phyloP scores from a whole-genome alignment of 2,797 vertebrate species.

The Orestias chungarensis region DNA sequence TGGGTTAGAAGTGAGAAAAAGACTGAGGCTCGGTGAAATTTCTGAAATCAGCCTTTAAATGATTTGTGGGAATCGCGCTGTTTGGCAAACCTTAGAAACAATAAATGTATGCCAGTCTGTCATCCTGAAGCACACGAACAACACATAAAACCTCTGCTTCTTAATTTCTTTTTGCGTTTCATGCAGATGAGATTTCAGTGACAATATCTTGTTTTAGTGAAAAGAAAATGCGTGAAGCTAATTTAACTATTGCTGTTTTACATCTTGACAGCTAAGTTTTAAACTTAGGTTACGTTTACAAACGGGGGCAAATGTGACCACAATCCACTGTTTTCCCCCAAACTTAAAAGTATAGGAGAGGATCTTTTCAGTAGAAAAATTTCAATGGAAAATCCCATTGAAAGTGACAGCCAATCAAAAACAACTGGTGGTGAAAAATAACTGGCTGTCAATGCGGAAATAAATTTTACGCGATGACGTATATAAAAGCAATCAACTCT shows the following conservation, averaged over 20 bases:
- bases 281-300: too few species aligned
- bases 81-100: conserved; percentile 7
- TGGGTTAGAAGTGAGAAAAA: conserved; percentile 71
- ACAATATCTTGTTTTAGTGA: background rate
- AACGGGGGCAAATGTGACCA: too few species aligned
- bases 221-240: background rate
- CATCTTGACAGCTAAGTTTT: background rate
- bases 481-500: too few species aligned
- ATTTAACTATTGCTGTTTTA: background rate
- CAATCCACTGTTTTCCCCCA: too few species aligned
- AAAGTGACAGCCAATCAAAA: too few species aligned
- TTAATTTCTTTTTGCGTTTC: background rate
- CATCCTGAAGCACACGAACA: background rate
- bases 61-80: conserved; percentile 42
- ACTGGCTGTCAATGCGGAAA: too few species aligned
- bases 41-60: conserved; percentile 58
- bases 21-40: conserved; percentile 69
- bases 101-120: conserved; percentile 10
- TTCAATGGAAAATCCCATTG: too few species aligned
- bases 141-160: background rate
- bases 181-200: background rate
- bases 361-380: too few species aligned
- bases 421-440: too few species aligned
- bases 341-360: too few species aligned
- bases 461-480: too few species aligned